Evolutionary conservation across 2,113 vertebrate genomes (phyloP).

Genomic region (Holacanthus passer): DNA sequence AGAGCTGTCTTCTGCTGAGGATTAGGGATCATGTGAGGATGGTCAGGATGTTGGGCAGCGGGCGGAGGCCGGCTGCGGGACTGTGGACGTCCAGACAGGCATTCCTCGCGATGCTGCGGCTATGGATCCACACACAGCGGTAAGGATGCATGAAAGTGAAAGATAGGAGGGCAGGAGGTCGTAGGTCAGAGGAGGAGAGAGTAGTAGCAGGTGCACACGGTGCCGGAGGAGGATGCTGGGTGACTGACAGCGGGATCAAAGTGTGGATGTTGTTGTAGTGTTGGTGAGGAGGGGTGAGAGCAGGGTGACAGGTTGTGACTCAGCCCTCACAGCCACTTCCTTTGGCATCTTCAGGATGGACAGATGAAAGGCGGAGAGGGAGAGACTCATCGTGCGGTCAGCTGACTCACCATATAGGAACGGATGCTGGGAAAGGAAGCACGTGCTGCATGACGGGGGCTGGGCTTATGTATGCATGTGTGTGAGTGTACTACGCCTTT

Average conservation of each 20-base stretch:
- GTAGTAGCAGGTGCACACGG: conserved; percentile 30
- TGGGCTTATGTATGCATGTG: background rate
- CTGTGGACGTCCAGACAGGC: conserved; percentile 17
- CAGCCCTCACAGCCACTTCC: conserved; percentile 56
- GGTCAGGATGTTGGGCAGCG: conserved; percentile 46
- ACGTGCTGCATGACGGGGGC: conserved; percentile 28
- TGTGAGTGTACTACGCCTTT: conserved; percentile 14
- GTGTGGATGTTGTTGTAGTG: conserved; percentile 6
- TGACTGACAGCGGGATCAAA: conserved; percentile 33
- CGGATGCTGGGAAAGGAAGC: conserved; percentile 54
- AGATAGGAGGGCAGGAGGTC: background rate
- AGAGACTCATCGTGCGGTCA: conserved; percentile 70
- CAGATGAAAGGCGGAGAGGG: conserved; percentile 49
- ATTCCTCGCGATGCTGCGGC: conserved; percentile 31
- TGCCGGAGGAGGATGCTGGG: conserved; percentile 8
- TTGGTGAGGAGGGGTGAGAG: conserved; percentile 25
- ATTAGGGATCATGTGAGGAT: conserved; percentile 5
- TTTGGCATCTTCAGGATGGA: conserved; percentile 48
- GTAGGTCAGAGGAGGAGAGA: background rate
- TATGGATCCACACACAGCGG: conserved; percentile 16
- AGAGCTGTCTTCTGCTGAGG: conserved; percentile 8
- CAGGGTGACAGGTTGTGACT: conserved; percentile 63
- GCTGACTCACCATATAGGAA: conserved; percentile 67
- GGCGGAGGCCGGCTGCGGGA: conserved; percentile 18
- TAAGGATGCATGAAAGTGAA: background rate